A percentile compares a stretch with the other conserved stretches of the same genome.
Conservation (phyloP, 2,797 vertebrate genomes). For the Halcyon badia region DNA sequence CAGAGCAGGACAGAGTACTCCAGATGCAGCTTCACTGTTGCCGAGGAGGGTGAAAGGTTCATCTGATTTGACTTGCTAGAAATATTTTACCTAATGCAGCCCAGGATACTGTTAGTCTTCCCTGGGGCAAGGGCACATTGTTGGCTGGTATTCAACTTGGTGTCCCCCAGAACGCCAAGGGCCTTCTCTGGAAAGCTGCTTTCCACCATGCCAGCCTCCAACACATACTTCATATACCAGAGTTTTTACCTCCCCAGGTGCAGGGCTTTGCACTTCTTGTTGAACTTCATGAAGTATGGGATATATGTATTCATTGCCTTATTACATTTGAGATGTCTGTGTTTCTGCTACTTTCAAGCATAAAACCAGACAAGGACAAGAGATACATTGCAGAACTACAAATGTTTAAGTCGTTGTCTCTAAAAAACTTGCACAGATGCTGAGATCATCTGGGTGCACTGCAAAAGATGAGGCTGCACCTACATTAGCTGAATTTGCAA, state of each 20-base stretch:
- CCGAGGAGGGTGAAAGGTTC: not conserved
- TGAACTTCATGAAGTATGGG: not conserved
- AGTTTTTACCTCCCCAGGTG: rapidly evolving
- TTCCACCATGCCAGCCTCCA: not conserved
- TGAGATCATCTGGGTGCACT: not conserved
- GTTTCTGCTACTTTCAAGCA: not conserved
- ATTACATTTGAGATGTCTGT: not conserved
- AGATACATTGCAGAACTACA: not conserved
- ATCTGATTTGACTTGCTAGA: not conserved
- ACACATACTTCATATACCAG: no score
- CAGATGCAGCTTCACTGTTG: not conserved
- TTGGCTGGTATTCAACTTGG: not conserved
- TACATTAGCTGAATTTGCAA: not conserved
- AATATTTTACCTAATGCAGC: not conserved
- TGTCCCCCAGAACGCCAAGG: not conserved
- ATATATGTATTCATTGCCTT: not conserved
- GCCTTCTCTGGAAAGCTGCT: not conserved
- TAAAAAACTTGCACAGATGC: not conserved
- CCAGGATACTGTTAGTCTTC: not conserved
- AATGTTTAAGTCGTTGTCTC: rapidly evolving
- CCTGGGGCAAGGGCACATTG: not conserved
- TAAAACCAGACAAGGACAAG: not conserved
- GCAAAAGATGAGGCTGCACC: not conserved
- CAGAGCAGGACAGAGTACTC: not conserved
- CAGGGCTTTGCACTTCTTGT: not conserved